Evolutionary conservation across 2,113 vertebrate species (phyloP), one percentile per base, ranked within the genome.

Genomic region (Ellobius talpinus): DNA sequence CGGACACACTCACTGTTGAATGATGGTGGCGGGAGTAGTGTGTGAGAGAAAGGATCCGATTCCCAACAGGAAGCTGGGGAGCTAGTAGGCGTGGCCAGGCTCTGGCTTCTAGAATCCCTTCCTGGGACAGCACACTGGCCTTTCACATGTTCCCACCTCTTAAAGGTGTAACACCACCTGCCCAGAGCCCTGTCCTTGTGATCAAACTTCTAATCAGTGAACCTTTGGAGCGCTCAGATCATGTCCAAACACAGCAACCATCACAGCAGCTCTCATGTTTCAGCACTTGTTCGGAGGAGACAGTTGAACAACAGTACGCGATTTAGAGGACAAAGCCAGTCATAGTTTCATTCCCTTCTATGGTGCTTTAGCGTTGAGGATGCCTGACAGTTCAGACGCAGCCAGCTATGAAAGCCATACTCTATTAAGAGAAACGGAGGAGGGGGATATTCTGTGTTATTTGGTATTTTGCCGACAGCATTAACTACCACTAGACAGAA

Each of bases 401-500:
- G 26, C 47, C 39, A 94, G 92, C 36, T 84, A 68, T 70, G 13
- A 78, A 84, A 70, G 31, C 42, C 45, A 50, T 31, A 19, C 68
- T 72, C 45, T 93, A 3, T 65, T 94, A 79, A 81, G 74, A 87
- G 93, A 81, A 74, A 52, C 2, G 11, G 66, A 13, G 65, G 3
- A 21, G n/a, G n/a, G 21, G 4, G 13, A 19, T 63, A 84, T 31
- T 84, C 58, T 73, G 66, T 94, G 82, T 68, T 91, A 10, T 79
- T 91, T 36, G 36, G 68, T 85, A 23, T 63, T 84, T 72, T 90
- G 76, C 89, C 85, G 65, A 61, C 36, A 87, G n/a, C 17, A 47
- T 97, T 95, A 93, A 96, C 70, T 94, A 63, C 58, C 36, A 68
- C 86, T 42, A 72, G 78, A 63, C 50, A 87, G 97, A 87, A 96